Base-by-base conservation (phyloP, 2,888 invertebrate species). In the Metopia argyrocephala region DNA sequence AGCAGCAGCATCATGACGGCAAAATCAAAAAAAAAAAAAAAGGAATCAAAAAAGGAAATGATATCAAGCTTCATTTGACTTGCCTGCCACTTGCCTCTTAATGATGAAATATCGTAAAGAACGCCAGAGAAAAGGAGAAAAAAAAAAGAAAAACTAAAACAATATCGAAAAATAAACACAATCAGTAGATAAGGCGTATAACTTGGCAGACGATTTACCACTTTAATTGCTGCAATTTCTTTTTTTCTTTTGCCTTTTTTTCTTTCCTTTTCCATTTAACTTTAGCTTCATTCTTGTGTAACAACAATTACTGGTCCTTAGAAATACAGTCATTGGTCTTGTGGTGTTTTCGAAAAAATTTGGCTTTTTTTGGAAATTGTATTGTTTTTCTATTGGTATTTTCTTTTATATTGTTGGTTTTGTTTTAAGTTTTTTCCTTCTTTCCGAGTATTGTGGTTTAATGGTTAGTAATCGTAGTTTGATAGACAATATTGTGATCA, bases 161-260 rank as follows among this genome's bases (percentile, higher is more conserved):
- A 56, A 68, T 6, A 79, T 64, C 80, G 52, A 79, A 71, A 81
- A 78, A 70, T 75, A 81, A 81, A 81, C 74, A 81, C 74, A 78
- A 81, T 78, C 78, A 70, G 73, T 62, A 61, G 78, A 81, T 81
- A 81, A 78, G 79, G 59, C 78, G 54, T 76, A 76, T 71, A 81
- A 80, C 79, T 83, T 81, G 83, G 80, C 82, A 87, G 86, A 87
- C 88, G 87, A 88, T 88, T 88, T 87, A 86, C 88, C 86, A 87
- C 85, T 88, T 88, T 88, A 88, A 88, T 88, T 88, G 87, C 85
- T 83, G 82, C 84, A 86, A 87, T 87, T 87, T 87, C 85, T 87
- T 79, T 61, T 31, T 27, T 31, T 48, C 18, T n/a, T 20, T 27
- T 38, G 15, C 25, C 56, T 25, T 56, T 4, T 38, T 12, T 15